Percentiles rank a stretch among this genome's conserved stretches.
phyloP scores from a whole-genome alignment of 2,888 invertebrate genomes.

The Lasioglossum lativentre region DNA sequence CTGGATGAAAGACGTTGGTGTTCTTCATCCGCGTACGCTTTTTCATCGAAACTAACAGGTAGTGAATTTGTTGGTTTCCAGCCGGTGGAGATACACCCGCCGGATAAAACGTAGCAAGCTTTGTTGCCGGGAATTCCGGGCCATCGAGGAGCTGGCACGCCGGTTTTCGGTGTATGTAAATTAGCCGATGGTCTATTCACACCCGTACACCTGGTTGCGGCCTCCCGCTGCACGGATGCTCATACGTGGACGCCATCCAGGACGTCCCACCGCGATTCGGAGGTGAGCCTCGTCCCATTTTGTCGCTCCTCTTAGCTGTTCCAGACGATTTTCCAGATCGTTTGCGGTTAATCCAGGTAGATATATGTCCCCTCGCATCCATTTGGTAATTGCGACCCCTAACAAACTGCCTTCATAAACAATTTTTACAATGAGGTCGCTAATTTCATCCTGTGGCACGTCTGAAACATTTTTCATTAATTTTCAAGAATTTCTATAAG shows the following conservation, averaged over 20 bases:
- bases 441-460: neutral
- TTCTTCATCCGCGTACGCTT: constrained; percentile 16
- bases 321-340: constrained; percentile 15
- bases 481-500: neutral
- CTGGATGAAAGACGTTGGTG: neutral
- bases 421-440: neutral
- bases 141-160: constrained; percentile 63
- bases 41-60: constrained; percentile 50
- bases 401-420: neutral
- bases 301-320: neutral
- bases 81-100: constrained; percentile 43
- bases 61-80: constrained; percentile 53
- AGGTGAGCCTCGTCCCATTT: constrained; percentile 18
- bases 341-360: neutral
- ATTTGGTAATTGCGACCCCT: neutral
- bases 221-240: constrained; percentile 75
- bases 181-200: constrained; percentile 78
- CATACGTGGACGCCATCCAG: constrained; percentile 62
- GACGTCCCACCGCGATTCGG: constrained; percentile 40
- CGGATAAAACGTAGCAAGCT: constrained; percentile 62
- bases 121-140: constrained; percentile 65
- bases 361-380: neutral
- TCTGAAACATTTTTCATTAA: neutral
- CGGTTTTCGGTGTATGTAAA: constrained; percentile 78
- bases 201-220: constrained; percentile 77